Evolutionary conservation across 2,113 vertebrate genomes (phyloP), one percentile per base, ranked within the genome.

Genomic region (Trematomus loennbergii): DNA sequence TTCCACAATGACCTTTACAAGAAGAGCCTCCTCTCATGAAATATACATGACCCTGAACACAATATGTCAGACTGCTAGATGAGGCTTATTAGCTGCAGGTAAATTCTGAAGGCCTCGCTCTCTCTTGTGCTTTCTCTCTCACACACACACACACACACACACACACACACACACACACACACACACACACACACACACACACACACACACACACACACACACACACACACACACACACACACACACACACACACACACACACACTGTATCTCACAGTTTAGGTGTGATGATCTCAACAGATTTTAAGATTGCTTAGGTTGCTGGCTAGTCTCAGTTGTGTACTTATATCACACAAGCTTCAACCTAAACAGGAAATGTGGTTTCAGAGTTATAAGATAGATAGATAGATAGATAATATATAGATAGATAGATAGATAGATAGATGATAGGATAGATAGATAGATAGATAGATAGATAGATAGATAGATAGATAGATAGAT

Each of bases 1-100:
- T 91, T 90, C 87, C 72, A 91, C 86, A 91, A 89, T 94, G 85
- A 91, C 90, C 91, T 95, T 94, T 93, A 86, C 71, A 73, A 77
- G 88, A 89, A 86, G 36, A 40, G 88, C 72, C 85, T 81, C 82
- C 49, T 84, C 85, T 93, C 83, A 93, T 94, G 90, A 93, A 93
- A 93, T 89, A 93, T 92, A 89, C 89, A 93, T 94, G 89, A 90
- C 81, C 87, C 87, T 69, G 80, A 90, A 83, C 86, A 88, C 91
- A 92, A 91, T 91, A 87, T 92, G 87, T 88, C 91, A 92, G 84
- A 76, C 88, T 87, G 89, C 84, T 67, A 89, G 82, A 91, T 79
- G 72, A 82, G 87, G 78, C 85, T 92, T 92, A 94, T 94, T 93
- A 91, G 87, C 87, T 90, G 73, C 84, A 89, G 87, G 88, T 93